Conservation (phyloP, 2,113 vertebrate species). For the Astur gentilis region DNA sequence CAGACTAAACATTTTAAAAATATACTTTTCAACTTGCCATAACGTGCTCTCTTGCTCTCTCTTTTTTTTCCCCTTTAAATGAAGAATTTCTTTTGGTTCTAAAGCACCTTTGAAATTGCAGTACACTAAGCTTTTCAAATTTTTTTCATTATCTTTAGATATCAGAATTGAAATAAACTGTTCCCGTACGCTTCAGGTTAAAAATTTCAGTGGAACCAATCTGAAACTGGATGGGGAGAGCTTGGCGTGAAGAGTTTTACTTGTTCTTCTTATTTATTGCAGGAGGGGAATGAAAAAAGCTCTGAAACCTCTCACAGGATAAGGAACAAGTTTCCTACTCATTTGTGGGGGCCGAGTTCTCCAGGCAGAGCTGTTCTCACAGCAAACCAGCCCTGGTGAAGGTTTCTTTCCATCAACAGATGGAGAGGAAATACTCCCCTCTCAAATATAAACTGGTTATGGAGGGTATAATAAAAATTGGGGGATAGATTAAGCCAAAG, state of each 20-base stretch:
- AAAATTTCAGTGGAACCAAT: neutral
- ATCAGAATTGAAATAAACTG: neutral
- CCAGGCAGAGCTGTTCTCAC: neutral
- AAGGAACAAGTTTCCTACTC: neutral
- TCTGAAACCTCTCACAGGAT: neutral
- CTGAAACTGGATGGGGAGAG: neutral
- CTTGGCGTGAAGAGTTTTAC: neutral
- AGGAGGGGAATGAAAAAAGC: neutral
- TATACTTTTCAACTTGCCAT: neutral
- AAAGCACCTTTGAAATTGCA: neutral
- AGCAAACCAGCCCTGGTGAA: neutral
- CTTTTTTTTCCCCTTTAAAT: neutral
- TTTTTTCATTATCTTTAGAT: neutral
- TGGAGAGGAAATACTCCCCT: neutral
- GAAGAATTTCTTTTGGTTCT: neutral
- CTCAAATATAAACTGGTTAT: neutral
- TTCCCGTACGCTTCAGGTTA: neutral
- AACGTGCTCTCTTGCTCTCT: fast-evolving
- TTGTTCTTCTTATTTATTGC: neutral
- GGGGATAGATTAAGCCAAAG: neutral
- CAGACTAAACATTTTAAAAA: neutral
- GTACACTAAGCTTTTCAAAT: neutral
- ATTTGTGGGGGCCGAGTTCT: neutral
- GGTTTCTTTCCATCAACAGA: neutral
- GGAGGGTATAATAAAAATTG: neutral